Conservation (phyloP, 2,113 vertebrate species). For the Pteruthius melanotis region DNA sequence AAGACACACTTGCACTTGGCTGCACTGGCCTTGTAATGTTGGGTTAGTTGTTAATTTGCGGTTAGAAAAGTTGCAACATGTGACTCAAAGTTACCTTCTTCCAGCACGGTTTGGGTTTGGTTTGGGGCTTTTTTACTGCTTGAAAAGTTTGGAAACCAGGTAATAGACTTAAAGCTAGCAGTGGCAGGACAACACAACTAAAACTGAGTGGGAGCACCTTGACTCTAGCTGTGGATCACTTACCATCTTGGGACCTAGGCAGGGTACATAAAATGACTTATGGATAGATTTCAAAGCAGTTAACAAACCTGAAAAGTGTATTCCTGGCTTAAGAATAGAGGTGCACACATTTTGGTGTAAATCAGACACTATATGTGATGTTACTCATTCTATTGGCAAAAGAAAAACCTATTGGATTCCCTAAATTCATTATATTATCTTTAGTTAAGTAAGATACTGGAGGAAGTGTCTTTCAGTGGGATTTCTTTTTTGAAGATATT, state of each 20-base stretch:
- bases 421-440: not conserved
- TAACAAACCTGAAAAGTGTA: not conserved
- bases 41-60: not conserved
- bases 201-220: not conserved
- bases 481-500: not conserved
- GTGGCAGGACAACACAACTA: not conserved
- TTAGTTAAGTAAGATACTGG: not conserved
- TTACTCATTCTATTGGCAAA: not conserved
- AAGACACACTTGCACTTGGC: not conserved
- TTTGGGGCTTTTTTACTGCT: rapidly evolving
- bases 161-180: not conserved
- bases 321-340: not conserved
- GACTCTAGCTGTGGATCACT: not conserved
- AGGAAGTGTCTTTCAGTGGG: not conserved
- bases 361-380: not conserved
- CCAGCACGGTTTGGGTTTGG: not conserved
- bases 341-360: not conserved
- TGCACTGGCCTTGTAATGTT: not conserved
- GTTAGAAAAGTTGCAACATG: not conserved
- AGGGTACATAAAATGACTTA: not conserved
- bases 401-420: not conserved
- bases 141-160: not conserved
- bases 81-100: not conserved
- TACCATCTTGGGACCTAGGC: not conserved
- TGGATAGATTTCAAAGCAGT: not conserved